phyloP scores from a whole-genome alignment of 2,888 invertebrate species.

The Mylabris sibirica region DNA sequence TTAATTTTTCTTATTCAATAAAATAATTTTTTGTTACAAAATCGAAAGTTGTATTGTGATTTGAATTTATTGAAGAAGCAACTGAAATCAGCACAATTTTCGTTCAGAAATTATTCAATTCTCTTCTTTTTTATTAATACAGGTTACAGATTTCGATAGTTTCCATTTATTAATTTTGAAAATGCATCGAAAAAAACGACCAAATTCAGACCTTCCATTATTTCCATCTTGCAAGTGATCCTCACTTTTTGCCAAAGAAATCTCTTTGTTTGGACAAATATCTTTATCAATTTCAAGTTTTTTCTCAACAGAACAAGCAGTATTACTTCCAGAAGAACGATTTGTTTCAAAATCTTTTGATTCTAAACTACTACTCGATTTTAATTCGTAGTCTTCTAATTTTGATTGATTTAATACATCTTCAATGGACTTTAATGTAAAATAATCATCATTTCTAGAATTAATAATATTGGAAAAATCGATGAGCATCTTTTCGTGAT shows the following conservation, averaged over 20 bases:
- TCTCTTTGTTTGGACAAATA: too few species aligned
- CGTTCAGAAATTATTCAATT: too few species aligned
- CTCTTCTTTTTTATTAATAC: background rate
- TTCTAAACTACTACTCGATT: too few species aligned
- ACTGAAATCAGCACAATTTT: too few species aligned
- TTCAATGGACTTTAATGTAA: conserved; percentile 36
- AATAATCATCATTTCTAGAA: conserved; percentile 47
- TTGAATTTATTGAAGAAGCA: too few species aligned
- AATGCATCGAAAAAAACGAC: background rate
- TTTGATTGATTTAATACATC: conserved; percentile 45
- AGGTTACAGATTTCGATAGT: background rate
- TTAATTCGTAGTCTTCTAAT: conserved; percentile 20
- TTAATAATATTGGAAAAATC: conserved; percentile 31
- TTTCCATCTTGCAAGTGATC: background rate
- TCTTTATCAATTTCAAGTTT: too few species aligned
- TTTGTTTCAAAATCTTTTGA: too few species aligned
- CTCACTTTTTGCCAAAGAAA: background rate
- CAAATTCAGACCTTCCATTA: background rate
- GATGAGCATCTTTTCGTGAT: background rate
- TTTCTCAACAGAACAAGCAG: too few species aligned
- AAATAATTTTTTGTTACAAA: background rate
- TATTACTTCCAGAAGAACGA: too few species aligned
- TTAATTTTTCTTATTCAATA: background rate
- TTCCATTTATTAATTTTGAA: background rate
- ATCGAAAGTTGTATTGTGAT: background rate